Conservation (phyloP, 2,113 vertebrate species). For the Willisornis vidua region DNA sequence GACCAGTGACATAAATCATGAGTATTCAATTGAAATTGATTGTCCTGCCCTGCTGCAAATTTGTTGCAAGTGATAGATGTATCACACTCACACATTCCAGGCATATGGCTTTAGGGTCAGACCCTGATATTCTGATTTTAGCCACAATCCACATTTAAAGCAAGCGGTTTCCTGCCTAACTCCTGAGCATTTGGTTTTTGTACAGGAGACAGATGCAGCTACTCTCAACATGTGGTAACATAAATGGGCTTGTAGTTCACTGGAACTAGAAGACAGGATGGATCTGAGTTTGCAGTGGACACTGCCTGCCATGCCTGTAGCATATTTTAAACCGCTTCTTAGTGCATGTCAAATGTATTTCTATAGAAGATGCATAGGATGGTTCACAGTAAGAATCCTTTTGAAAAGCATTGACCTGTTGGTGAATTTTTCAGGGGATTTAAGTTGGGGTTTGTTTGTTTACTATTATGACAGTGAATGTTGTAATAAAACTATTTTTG, state of each 20-base stretch:
- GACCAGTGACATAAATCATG: neutral
- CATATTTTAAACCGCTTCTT: neutral
- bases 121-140: neutral
- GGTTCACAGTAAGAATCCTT: neutral
- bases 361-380: neutral
- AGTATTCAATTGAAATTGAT: neutral
- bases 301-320: neutral
- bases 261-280: neutral
- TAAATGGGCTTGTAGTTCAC: neutral
- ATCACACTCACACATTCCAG: neutral
- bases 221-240: neutral
- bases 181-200: neutral
- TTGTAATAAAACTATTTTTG: neutral
- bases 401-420: neutral
- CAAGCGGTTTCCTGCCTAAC: neutral
- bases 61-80: neutral
- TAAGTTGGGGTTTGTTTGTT: neutral
- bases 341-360: neutral
- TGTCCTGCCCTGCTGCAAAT: neutral
- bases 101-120: neutral
- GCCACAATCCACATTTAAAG: neutral
- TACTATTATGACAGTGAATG: neutral
- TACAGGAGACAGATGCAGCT: neutral
- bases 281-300: neutral
- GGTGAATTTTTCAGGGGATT: neutral